Base-by-base conservation (phyloP, 2,113 vertebrate species). In the Hoplias malabaricus region DNA sequence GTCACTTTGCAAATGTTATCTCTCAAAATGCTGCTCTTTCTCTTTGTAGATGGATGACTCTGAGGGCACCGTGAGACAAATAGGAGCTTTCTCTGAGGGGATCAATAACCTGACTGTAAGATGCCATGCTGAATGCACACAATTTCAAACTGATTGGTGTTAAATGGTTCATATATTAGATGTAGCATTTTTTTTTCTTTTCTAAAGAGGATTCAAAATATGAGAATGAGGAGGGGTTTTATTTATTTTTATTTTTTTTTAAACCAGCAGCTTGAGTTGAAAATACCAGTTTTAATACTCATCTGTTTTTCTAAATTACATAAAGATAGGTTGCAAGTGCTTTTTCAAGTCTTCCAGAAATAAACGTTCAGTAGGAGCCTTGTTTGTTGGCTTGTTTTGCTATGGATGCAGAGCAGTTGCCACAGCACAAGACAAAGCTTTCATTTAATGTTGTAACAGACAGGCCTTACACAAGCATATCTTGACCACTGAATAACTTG, bases 71-170 rank as follows among this genome's bases (percentile, higher is more conserved):
- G 96, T 99, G 71, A 91, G 92, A 69, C 95, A 98, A 88, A 99
- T 99, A 11, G 97, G 96, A 67, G 97, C 86, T 0, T 99, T 99
- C 86, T 99, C 97, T 0, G 96, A 99, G 84, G 98, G 92, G 82
- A 99, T 99, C 90, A 97, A 97, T 90, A 98, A 98, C 73, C 89
- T 99, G 76, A 99, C 98, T 1, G 98, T 99, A 90, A 95, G 95
- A 79, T 19, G 42, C 38, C n/a, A 12, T 63, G 1, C 11, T 11
- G 19, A 38, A 59, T 53, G 16, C 8, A 33, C 63, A 16, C 42
- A 54, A 19, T 23, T 12, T 29, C 38, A 23, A 38, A 21, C 34
- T 14, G 14, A 25, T 5, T 68, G 11, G 2, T 33, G 19, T 16
- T 31, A 8, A 31, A 33, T 33, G 57, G 13, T 61, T 61, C 31